Evolutionary conservation across 2,888 invertebrate species (phyloP), one percentile per base, ranked within the genome.

Genomic region (Adineta ricciae): DNA sequence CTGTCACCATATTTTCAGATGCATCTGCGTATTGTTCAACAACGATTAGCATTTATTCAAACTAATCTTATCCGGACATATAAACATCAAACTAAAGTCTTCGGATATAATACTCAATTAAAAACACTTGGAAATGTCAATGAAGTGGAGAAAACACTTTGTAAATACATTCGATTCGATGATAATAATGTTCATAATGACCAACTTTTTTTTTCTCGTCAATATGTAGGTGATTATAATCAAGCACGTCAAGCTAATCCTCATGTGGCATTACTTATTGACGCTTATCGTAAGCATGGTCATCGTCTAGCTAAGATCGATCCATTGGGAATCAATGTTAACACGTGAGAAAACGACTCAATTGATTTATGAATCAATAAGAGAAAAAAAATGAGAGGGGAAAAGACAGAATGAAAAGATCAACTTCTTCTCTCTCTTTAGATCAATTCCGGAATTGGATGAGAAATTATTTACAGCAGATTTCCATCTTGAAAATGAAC

Each of bases 231-330:
- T 78, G 41, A 41, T 78, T 78, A 78, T 24, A 78, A 78, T 41
- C 38, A 41, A 41, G 38, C 78, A 24, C 78, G 78, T 78, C 41
- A 41, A 41, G 8, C 41, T 41, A 78, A 78, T 78, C 78, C 78
- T 41, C 38, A 41, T 78, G 78, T 36, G 78, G 38, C 78, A 24
- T 78, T 78, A 41, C 78, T 85, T 27, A 85, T 85, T 38, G 49
- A 84, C 46, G 85, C 84, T 9, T 85, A 85, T 85, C 73, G 84
- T 72, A 50, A 85, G 49, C 54, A 85, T 72, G 85, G 85, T 24
- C 83, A 82, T 72, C 73, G 72, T 83, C 41, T 78, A 52, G 73
- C 85, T 16, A 36, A 50, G 16, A 54, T 84, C 14, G 85, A 85
- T 52, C 85, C 85, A 73, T 56, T 85, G n/a, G 78, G 54, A 83